Conservation (phyloP, 2,888 invertebrate genomes). For the Rhamnusium bicolor region DNA sequence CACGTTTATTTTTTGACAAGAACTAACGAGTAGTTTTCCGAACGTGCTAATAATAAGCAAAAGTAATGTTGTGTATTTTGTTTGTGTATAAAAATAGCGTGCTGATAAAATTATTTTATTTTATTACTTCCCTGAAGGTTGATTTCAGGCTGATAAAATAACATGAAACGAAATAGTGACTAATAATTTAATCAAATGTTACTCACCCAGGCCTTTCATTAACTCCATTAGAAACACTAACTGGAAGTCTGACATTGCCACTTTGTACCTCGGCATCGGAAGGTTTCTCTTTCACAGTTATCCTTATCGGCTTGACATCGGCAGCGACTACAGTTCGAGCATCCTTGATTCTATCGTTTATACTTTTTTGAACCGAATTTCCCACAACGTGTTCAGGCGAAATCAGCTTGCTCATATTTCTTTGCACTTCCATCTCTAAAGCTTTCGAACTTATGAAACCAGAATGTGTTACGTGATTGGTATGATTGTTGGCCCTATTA, state of each 20-base stretch:
- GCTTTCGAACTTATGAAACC: constrained; percentile 57
- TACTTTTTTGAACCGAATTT: constrained; percentile 57
- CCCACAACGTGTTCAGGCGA: constrained; percentile 55
- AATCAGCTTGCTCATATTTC: constrained; percentile 62
- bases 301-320: constrained; percentile 69
- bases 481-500: constrained; percentile 41
- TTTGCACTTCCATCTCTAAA: constrained; percentile 61
- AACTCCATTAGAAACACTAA: constrained; percentile 65
- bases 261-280: constrained; percentile 69
- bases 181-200: constrained; percentile 24
- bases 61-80: constrained; percentile 22
- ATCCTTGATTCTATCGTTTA: constrained; percentile 64
- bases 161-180: constrained; percentile 23
- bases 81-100: constrained; percentile 28
- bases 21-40: neutral
- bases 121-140: constrained; percentile 39
- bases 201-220: constrained; percentile 68
- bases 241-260: constrained; percentile 67
- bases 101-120: constrained; percentile 26
- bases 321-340: constrained; percentile 66
- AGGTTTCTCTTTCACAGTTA: constrained; percentile 68
- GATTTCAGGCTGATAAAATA: constrained; percentile 36
- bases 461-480: constrained; percentile 56
- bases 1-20: neutral
- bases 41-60: constrained; percentile 22